Evolutionary conservation across 1,140 invertebrate genomes (phyloP).

Genomic region (Philopotamus ludificatus): DNA sequence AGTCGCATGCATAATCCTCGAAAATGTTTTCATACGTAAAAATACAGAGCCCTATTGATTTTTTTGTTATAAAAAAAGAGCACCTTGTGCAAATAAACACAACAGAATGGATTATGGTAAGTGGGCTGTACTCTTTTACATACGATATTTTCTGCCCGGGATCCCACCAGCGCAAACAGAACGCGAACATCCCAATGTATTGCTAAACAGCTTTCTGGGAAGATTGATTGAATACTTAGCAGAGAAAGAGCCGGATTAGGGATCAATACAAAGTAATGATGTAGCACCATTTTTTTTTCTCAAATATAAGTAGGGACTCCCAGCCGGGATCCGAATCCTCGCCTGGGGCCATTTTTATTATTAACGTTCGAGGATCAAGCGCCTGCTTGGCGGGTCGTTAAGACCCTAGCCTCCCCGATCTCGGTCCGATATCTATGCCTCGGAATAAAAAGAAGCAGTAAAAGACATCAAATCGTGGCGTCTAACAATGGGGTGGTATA

Average conservation of each 20-base stretch:
- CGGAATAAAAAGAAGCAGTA: no score
- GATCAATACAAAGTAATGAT: constrained; percentile 26
- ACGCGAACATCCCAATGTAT: constrained; percentile 9
- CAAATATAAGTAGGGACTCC: not conserved
- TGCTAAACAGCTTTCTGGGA: constrained; percentile 3
- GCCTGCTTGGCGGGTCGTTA: not conserved
- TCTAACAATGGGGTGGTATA: constrained; percentile 2
- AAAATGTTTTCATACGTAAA: no score
- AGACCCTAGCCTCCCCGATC: not conserved
- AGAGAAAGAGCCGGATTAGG: constrained; percentile 19
- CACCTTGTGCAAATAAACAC: no score
- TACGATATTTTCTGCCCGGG: not conserved
- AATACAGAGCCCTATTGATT: no score
- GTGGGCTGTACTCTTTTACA: no score
- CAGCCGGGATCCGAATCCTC: not conserved
- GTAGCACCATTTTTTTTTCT: not conserved
- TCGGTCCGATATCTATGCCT: not conserved
- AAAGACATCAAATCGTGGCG: not conserved
- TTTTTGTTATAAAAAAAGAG: no score
- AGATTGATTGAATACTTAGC: constrained; percentile 26
- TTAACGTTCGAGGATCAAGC: not conserved
- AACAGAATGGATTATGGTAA: no score
- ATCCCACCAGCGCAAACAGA: not conserved
- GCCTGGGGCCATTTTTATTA: not conserved
- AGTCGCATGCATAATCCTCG: no score